Evolutionary conservation across 2,888 invertebrate genomes (phyloP).

Genomic region (Himalopsyche tibetana): DNA sequence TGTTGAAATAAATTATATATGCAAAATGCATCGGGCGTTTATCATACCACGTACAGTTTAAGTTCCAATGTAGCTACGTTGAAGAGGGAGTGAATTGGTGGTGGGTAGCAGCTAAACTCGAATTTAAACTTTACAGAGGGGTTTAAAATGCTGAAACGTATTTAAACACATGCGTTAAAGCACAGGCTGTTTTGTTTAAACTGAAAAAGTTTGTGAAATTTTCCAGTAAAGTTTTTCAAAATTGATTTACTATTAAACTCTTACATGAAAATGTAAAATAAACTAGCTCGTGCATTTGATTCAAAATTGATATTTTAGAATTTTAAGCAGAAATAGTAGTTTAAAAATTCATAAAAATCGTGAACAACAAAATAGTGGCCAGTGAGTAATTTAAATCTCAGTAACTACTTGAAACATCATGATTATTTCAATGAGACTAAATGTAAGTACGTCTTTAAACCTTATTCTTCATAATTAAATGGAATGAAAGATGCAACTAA

Average conservation of each 20-base stretch:
- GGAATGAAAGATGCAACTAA: too few species aligned
- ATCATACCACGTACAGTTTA: slow-evolving; percentile 43
- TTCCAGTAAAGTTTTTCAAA: too few species aligned
- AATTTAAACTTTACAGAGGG: slow-evolving; percentile 47
- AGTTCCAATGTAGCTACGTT: slow-evolving; percentile 13
- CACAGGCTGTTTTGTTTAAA: neutral
- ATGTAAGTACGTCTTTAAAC: too few species aligned
- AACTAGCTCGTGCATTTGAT: neutral
- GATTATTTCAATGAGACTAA: too few species aligned
- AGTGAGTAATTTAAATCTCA: too few species aligned
- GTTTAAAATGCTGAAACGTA: slow-evolving; percentile 36
- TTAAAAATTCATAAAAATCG: too few species aligned
- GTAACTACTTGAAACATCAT: too few species aligned
- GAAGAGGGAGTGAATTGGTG: slow-evolving; percentile 15
- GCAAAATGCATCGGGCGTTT: slow-evolving; percentile 52
- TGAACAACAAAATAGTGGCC: too few species aligned
- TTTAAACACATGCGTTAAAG: slow-evolving; percentile 25
- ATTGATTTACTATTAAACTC: too few species aligned
- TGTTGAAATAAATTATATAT: slow-evolving; percentile 43
- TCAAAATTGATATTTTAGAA: neutral
- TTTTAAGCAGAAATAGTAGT: neutral
- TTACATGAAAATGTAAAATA: too few species aligned
- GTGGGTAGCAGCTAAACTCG: slow-evolving; percentile 39
- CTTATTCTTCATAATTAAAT: too few species aligned
- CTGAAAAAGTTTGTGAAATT: neutral